These are phyloP conservation scores for Myrmecobius fasciatus DNA, from an alignment of 2,113 vertebrate species.

Conservation along the genomic window DNA sequence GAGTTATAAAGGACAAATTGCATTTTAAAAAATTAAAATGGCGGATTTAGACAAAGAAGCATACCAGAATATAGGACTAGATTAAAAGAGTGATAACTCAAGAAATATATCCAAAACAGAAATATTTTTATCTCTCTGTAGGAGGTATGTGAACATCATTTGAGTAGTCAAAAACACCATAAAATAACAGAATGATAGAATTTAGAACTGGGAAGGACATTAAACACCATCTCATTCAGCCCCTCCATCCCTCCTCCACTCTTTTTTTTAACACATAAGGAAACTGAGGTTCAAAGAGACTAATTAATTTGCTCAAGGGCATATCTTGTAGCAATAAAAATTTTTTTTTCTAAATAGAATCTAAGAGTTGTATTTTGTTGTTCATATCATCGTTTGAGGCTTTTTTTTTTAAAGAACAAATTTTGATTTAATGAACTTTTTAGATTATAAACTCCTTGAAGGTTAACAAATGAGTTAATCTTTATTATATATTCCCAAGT, in stretches of 20 bases:
- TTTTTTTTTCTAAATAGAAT: constrained; percentile 19
- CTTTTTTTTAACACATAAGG: constrained; percentile 13
- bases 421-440: constrained; percentile 10
- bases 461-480: background rate
- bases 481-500: background rate
- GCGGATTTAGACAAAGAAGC: constrained; percentile 71
- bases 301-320: background rate
- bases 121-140: constrained; percentile 58
- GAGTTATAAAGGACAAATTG: constrained; percentile 82
- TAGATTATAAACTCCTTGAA: background rate
- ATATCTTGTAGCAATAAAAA: background rate
- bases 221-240: constrained; percentile 4
- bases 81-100: constrained; percentile 52
- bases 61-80: constrained; percentile 56
- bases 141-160: constrained; percentile 41
- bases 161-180: constrained; percentile 12
- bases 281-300: background rate
- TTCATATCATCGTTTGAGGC: background rate
- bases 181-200: constrained; percentile 27
- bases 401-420: constrained; percentile 33
- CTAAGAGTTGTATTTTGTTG: constrained; percentile 8
- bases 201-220: constrained; percentile 31
- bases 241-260: no score
- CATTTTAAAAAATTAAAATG: constrained; percentile 79
- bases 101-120: constrained; percentile 62